These are phyloP conservation scores for Phylloscopus trochilus DNA, from an alignment of 2,113 vertebrate species.

Conservation along the genomic window DNA sequence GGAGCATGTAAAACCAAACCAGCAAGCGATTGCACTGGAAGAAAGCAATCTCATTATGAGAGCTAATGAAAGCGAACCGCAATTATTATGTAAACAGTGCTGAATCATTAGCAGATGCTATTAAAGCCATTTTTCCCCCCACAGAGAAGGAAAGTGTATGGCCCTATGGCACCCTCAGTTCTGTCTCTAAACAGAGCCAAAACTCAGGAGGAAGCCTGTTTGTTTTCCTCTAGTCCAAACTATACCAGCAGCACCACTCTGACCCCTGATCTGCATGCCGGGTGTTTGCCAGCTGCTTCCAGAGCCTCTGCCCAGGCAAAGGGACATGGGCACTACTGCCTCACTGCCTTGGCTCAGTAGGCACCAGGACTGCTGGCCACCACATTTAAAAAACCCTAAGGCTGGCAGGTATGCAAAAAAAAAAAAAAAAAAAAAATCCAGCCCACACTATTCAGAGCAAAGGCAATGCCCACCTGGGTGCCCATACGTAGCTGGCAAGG, in stretches of 20 bases:
- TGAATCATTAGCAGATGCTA: background rate
- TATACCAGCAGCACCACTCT: background rate
- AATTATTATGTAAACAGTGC: constrained; percentile 17
- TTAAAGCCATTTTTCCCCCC: background rate
- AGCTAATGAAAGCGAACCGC: constrained; percentile 23
- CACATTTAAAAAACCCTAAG: background rate
- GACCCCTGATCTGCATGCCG: rapidly evolving
- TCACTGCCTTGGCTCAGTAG: background rate
- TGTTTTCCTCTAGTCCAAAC: background rate
- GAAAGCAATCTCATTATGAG: constrained; percentile 30
- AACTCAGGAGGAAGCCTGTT: background rate
- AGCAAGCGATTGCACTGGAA: background rate
- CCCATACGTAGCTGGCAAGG: background rate
- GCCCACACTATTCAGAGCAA: background rate
- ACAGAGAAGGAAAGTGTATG: background rate
- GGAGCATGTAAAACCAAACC: background rate
- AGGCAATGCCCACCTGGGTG: background rate
- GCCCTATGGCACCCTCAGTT: background rate
- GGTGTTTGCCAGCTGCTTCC: background rate
- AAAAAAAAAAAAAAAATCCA: background rate
- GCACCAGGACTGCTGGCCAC: background rate
- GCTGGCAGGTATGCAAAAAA: background rate
- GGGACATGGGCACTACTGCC: background rate
- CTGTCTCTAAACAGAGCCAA: background rate
- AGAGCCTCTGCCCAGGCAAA: background rate